Conservation (phyloP, 2,113 vertebrate species). For the Myotis brandtii region DNA sequence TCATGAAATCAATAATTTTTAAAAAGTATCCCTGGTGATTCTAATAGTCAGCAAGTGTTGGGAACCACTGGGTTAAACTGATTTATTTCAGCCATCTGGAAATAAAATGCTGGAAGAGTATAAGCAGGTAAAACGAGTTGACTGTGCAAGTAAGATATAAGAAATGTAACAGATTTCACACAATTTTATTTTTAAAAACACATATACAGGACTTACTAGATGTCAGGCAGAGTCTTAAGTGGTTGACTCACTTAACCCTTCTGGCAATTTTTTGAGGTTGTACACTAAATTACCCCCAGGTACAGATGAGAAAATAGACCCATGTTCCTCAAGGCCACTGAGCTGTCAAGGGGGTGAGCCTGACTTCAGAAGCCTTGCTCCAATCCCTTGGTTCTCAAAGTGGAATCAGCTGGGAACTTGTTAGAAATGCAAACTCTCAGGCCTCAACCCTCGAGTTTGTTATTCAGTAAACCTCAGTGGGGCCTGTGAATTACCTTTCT, state of each 20-base stretch:
- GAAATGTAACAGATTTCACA: not conserved
- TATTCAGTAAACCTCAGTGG: not conserved
- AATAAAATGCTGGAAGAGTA: constrained; percentile 9
- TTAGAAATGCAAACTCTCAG: constrained; percentile 1
- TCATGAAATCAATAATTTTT: constrained; percentile 4
- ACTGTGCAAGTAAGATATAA: not conserved
- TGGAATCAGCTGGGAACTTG: not conserved
- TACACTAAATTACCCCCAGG: not conserved
- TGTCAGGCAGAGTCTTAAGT: not conserved
- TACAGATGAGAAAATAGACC: not conserved
- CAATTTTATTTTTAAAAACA: not conserved
- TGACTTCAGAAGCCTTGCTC: not conserved
- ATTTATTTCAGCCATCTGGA: not conserved
- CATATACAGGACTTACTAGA: not conserved
- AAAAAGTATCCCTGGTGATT: not conserved
- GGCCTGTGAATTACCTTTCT: not conserved
- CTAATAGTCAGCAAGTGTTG: not conserved
- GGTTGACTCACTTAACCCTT: not conserved
- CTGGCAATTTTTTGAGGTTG: not conserved
- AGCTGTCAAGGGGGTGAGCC: not conserved
- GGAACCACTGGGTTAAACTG: not conserved
- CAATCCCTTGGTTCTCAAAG: not conserved
- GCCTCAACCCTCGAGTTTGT: not conserved
- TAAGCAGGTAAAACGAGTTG: not conserved
- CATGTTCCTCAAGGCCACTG: not conserved